Evolutionary conservation across 2,888 invertebrate species (phyloP).

Genomic region (Emesis furor): DNA sequence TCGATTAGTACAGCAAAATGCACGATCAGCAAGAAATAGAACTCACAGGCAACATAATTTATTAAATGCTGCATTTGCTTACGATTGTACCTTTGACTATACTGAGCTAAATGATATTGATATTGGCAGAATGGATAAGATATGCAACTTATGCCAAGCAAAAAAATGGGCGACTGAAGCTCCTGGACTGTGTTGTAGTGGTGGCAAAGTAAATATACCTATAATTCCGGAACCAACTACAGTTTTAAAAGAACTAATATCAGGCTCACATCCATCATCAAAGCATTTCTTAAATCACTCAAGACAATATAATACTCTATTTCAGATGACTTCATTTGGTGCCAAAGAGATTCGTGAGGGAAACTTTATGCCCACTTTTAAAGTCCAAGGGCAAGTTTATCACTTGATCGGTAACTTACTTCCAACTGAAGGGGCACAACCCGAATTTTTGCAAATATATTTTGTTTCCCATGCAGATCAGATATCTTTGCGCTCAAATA

Average conservation of each 20-base stretch:
- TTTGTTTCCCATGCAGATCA: slow-evolving; percentile 47
- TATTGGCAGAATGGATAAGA: slow-evolving; percentile 62
- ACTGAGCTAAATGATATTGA: slow-evolving; percentile 38
- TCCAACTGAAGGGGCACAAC: slow-evolving; percentile 48
- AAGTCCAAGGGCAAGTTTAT: slow-evolving; percentile 19
- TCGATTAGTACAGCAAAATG: not conserved
- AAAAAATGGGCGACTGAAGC: slow-evolving; percentile 67
- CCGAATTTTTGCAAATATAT: slow-evolving; percentile 62
- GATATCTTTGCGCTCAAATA: slow-evolving; percentile 28
- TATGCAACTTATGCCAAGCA: slow-evolving; percentile 57
- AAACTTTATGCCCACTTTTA: slow-evolving; percentile 46
- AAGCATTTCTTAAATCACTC: slow-evolving; percentile 14
- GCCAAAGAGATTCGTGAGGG: slow-evolving; percentile 30
- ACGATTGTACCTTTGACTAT: slow-evolving; percentile 46
- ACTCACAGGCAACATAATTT: slow-evolving; percentile 15
- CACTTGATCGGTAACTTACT: slow-evolving; percentile 42
- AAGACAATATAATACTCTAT: slow-evolving; percentile 34
- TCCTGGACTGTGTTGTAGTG: slow-evolving; percentile 67
- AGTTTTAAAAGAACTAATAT: slow-evolving; percentile 49
- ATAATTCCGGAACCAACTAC: slow-evolving; percentile 59
- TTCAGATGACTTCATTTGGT: slow-evolving; percentile 37
- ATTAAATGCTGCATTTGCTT: slow-evolving; percentile 49
- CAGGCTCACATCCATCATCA: slow-evolving; percentile 21
- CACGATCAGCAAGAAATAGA: not conserved
- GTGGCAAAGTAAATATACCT: slow-evolving; percentile 64